Evolutionary conservation across 2,113 vertebrate genomes (phyloP).

Genomic region (Melanotaenia duboulayi): DNA sequence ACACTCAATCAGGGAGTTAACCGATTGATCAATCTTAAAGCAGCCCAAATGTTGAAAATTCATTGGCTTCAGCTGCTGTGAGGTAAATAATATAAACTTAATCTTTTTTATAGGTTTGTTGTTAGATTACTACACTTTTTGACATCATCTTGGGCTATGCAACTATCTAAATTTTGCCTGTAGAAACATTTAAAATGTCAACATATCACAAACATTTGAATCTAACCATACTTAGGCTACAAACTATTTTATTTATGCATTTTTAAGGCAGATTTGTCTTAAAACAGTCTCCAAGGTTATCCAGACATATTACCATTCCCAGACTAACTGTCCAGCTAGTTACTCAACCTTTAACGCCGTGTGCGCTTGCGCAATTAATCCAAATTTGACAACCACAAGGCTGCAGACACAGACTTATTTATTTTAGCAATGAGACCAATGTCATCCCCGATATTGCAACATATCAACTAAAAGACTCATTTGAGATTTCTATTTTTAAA

Average conservation of each 20-base stretch:
- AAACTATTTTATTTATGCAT: background rate
- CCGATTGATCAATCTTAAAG: background rate
- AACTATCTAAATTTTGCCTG: too few relatives aligned
- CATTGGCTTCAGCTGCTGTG: too few relatives aligned
- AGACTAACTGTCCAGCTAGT: background rate
- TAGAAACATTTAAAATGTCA: too few relatives aligned
- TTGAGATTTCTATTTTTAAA: background rate
- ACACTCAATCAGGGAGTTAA: background rate
- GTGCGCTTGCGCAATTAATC: slow-evolving; percentile 33
- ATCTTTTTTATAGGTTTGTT: too few relatives aligned
- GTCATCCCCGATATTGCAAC: accelerated
- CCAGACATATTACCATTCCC: background rate
- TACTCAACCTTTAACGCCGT: background rate
- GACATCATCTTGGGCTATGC: too few relatives aligned
- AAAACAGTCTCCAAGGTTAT: background rate
- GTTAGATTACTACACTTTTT: too few relatives aligned
- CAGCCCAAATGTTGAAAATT: too few relatives aligned
- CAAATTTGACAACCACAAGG: slow-evolving; percentile 23
- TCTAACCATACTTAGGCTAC: too few relatives aligned
- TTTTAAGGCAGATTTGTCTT: background rate
- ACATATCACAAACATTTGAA: too few relatives aligned
- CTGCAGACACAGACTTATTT: background rate
- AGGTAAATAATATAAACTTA: too few relatives aligned
- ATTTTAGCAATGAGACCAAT: too few relatives aligned
- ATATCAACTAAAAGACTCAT: background rate